Evolutionary conservation across 2,113 vertebrate genomes (phyloP), one percentile per base, ranked within the genome.

Genomic region (Bufo gargarizans): DNA sequence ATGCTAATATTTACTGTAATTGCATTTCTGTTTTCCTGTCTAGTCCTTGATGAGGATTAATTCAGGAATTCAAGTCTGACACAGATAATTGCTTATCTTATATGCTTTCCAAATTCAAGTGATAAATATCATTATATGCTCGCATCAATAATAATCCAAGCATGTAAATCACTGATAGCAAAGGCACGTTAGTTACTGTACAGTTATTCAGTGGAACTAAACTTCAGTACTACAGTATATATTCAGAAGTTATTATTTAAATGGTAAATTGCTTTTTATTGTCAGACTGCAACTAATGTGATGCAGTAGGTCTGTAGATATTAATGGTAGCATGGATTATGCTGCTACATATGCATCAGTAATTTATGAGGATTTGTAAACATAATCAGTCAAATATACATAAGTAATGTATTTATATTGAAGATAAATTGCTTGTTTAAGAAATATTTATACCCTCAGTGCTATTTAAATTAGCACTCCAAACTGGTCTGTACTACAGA

Each of bases 141-240:
- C 83, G 91, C 92, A 92, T 87, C 90, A 72, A 91, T 91, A 92
- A 93, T 79, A 61, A 89, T 74, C 67, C 90, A 78, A 88, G 90
- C 92, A 92, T 92, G 90, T 86, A 93, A 92, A 92, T 92, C 91
- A 90, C n/a, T 86, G 88, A 89, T 58, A 89, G 84, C 91, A 93
- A 93, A 91, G 91, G 90, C 92, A 88, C 91, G 89, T 92, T 93
- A 90, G 93, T 88, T 89, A 89, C 56, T 58, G 14, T 91, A 92
- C 93, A 92, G 92, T 93, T 93, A 89, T 43, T 89, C 55, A 84
- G 16, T 17, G 90, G 86, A 92, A 91, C 6, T 89, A 72, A 88
- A 84, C 45, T 56, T 59, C 4, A 33, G 6, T 89, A 45, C 0
- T 88, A 33, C 33, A 33, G 33, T 33, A 33, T 50, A 87, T 80